phyloP scores from a whole-genome alignment of 2,888 invertebrate species.

The Hoplodrina ambigua region DNA sequence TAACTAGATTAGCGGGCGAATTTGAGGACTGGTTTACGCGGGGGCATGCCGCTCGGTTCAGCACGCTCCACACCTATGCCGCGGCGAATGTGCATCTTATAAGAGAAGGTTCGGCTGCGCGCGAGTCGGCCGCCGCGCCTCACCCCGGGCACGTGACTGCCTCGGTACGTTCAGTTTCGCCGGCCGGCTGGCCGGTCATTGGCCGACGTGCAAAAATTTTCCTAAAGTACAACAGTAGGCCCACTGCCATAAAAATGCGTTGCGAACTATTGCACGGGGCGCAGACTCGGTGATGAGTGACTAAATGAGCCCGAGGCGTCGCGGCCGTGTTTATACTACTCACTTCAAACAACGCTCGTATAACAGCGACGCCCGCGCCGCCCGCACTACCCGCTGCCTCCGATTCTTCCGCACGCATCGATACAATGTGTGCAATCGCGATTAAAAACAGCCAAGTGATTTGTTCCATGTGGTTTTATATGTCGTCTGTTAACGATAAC shows the following conservation, averaged over 20 bases:
- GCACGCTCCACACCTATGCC: conserved; percentile 88
- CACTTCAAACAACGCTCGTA: conserved; percentile 79
- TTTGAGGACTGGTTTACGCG: conserved; percentile 75
- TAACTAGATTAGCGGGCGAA: conserved; percentile 78
- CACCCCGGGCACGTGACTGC: conserved; percentile 90
- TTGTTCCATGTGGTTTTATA: conserved; percentile 74
- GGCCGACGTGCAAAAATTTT: conserved; percentile 84
- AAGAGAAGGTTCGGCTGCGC: conserved; percentile 87
- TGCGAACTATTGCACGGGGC: conserved; percentile 77
- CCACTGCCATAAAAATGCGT: conserved; percentile 82
- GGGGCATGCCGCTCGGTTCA: conserved; percentile 85
- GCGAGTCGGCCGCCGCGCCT: conserved; percentile 87
- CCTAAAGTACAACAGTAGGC: conserved; percentile 78
- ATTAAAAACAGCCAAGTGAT: conserved; percentile 72
- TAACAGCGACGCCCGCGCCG: conserved; percentile 75
- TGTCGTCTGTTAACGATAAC: conserved; percentile 69
- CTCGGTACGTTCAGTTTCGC: conserved; percentile 83
- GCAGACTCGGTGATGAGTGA: conserved; percentile 73
- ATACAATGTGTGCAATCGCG: conserved; percentile 73
- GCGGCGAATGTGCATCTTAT: conserved; percentile 89
- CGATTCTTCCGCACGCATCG: conserved; percentile 70
- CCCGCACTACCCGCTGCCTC: conserved; percentile 66
- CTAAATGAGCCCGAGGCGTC: conserved; percentile 72
- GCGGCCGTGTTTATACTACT: conserved; percentile 76
- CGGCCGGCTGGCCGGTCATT: conserved; percentile 88